These are phyloP conservation scores for Hylia prasina DNA, from an alignment of 2,113 vertebrate species.

Conservation along the genomic window DNA sequence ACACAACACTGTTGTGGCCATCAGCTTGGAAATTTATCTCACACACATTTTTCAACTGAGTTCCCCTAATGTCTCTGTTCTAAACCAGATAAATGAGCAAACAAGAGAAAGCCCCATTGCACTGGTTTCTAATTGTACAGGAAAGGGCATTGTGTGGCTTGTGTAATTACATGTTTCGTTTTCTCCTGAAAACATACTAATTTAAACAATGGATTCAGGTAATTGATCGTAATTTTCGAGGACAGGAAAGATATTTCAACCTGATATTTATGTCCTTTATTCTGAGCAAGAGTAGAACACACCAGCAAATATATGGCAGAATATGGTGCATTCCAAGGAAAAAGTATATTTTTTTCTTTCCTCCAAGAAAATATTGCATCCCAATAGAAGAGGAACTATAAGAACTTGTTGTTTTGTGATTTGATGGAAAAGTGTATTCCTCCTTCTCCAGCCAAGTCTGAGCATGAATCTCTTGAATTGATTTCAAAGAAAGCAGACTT, in stretches of 20 bases:
- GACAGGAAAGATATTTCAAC: neutral
- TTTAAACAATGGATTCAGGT: neutral
- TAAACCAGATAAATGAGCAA: neutral
- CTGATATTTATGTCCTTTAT: neutral
- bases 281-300: neutral
- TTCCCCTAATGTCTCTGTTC: neutral
- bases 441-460: neutral
- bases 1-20: neutral
- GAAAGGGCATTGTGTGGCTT: neutral
- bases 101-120: neutral
- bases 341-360: neutral
- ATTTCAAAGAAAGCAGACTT: conserved; percentile 2
- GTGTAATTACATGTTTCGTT: neutral
- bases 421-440: neutral
- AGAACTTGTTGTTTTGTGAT: neutral
- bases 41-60: neutral
- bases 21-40: neutral
- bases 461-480: conserved; percentile 2
- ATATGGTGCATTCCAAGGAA: neutral
- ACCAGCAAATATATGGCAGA: neutral
- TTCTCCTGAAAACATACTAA: neutral
- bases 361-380: neutral
- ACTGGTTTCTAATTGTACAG: neutral
- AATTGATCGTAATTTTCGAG: neutral
- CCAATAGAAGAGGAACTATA: neutral